Conservation (phyloP, 1,140 invertebrate genomes). For the Neotoxoptera formosana region DNA sequence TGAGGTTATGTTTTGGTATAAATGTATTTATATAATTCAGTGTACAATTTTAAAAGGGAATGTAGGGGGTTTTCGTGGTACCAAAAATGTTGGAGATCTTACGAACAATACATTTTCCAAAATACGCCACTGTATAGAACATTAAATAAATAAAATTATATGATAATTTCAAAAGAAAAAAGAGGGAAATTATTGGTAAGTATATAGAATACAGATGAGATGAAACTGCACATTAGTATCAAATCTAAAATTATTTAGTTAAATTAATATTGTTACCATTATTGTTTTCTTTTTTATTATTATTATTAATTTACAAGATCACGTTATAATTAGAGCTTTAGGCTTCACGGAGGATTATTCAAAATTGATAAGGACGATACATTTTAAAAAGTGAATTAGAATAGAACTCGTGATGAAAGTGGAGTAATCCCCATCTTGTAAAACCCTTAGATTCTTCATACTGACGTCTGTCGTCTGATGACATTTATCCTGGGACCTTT, state of each 20-base stretch:
- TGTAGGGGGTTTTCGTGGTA: not conserved
- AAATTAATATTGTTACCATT: not conserved
- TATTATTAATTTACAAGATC: not conserved
- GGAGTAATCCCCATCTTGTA: not conserved
- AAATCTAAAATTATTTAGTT: not conserved
- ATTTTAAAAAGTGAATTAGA: not conserved
- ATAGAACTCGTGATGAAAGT: not conserved
- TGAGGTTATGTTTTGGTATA: not conserved
- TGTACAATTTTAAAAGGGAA: not conserved
- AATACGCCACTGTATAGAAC: not conserved
- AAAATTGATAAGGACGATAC: not conserved
- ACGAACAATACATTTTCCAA: not conserved
- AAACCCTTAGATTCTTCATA: not conserved
- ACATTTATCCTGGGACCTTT: not conserved
- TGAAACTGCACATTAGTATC: not conserved
- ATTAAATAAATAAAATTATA: not conserved
- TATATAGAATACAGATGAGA: too few relatives aligned
- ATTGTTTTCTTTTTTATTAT: too few relatives aligned
- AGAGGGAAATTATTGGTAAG: too few relatives aligned
- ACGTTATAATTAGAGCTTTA: not conserved
- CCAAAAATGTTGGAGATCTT: not conserved
- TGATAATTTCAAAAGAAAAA: too few relatives aligned
- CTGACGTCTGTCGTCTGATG: not conserved
- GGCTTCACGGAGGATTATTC: not conserved
- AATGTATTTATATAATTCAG: not conserved